These are phyloP conservation scores for Callocephalon fimbriatum DNA, from an alignment of 2,113 vertebrate genomes.

Conservation along the genomic window DNA sequence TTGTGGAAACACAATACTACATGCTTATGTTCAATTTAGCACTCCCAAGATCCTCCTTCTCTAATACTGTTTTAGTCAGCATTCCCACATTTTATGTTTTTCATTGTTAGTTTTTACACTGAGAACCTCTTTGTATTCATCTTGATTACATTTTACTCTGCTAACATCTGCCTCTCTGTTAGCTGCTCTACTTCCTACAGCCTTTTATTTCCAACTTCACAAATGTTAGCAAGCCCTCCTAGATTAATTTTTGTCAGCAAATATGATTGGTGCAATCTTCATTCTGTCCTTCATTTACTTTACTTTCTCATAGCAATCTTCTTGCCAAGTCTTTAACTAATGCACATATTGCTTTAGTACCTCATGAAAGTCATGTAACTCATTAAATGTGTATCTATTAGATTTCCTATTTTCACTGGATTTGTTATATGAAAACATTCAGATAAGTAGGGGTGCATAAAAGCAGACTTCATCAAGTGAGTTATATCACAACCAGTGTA, in stretches of 20 bases:
- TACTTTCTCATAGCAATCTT: not conserved
- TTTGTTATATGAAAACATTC: not conserved
- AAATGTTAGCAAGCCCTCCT: not conserved
- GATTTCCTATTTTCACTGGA: not conserved
- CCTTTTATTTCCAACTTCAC: not conserved
- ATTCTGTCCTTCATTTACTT: not conserved
- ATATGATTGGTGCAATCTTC: not conserved
- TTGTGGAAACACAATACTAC: not conserved
- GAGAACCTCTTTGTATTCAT: conserved; percentile 5
- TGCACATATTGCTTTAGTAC: not conserved
- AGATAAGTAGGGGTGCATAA: not conserved
- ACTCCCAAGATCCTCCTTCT: not conserved
- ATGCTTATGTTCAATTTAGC: not conserved
- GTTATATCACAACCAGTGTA: not conserved
- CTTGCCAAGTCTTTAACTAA: not conserved
- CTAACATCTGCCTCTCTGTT: conserved; percentile 26
- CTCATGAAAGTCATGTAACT: not conserved
- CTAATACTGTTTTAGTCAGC: not conserved
- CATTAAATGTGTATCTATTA: not conserved
- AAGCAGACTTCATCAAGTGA: not conserved
- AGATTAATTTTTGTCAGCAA: not conserved
- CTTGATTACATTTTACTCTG: conserved; percentile 19
- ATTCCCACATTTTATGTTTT: not conserved
- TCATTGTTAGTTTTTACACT: not conserved
- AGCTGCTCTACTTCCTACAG: not conserved